A percentile compares a stretch with the other conserved stretches of the same genome.
phyloP scores from a whole-genome alignment of 1,140 invertebrate genomes.

The Drosophila pseudoobscura region DNA sequence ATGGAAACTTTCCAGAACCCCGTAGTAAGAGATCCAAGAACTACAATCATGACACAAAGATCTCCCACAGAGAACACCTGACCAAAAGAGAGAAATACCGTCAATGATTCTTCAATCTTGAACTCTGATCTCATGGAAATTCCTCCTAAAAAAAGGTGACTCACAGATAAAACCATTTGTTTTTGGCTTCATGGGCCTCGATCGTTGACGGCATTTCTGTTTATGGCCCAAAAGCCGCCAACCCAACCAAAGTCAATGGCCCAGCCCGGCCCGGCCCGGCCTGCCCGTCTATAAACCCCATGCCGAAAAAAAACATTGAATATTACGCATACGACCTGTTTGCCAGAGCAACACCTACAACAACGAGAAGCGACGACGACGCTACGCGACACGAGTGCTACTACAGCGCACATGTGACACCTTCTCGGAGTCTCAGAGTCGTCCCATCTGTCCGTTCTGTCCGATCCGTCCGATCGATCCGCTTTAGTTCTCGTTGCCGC shows the following conservation, averaged over 20 bases:
- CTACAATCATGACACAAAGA: background rate
- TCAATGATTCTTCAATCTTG: constrained; percentile 8
- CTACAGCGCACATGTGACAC: constrained; percentile 10
- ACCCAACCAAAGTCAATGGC: constrained; percentile 54
- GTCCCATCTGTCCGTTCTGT: background rate
- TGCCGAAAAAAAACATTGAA: background rate
- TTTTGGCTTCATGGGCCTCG: constrained; percentile 24
- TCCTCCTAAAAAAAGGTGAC: constrained; percentile 29
- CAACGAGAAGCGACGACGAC: constrained; percentile 1
- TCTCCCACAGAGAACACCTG: constrained; percentile 6
- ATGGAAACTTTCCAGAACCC: background rate
- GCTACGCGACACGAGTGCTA: background rate
- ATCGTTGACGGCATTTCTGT: constrained; percentile 51
- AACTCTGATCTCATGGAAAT: constrained; percentile 35
- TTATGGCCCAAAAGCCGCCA: constrained; percentile 40
- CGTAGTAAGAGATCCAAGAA: no score
- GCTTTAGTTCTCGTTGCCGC: constrained; percentile 16
- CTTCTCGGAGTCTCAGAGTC: constrained; percentile 2
- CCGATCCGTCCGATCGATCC: constrained; percentile 2
- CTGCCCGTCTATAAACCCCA: constrained; percentile 28
- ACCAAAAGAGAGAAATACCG: no score
- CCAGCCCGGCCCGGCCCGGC: constrained; percentile 1
- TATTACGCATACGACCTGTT: constrained; percentile 69
- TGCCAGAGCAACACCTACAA: constrained; percentile 18
- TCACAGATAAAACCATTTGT: constrained; percentile 5